Percentiles rank a stretch among this genome's conserved stretches.
Conservation (phyloP, 64 coral and sea anemone genomes). For the Orbicella faveolata region DNA sequence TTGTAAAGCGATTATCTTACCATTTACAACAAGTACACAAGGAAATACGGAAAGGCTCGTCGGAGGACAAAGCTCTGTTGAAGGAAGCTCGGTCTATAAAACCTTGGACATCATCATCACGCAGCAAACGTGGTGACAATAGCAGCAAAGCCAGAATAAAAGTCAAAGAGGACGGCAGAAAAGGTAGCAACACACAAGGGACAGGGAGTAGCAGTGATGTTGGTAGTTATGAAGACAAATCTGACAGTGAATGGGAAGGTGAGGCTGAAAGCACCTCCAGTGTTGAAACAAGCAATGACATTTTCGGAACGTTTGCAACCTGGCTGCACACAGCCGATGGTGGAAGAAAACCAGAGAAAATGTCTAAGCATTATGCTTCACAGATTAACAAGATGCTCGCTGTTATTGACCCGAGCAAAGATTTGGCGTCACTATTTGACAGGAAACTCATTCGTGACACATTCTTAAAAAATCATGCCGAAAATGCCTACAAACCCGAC, state of each 20-base stretch:
- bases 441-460: neutral
- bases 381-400: neutral
- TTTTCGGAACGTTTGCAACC: neutral
- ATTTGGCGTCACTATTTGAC: neutral
- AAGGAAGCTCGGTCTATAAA: neutral
- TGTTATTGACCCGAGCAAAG: neutral
- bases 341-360: neutral
- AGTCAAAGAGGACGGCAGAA: no score
- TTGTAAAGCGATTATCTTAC: constrained; percentile 17
- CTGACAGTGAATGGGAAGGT: no score
- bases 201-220: no score
- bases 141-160: no score
- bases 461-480: neutral
- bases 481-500: neutral
- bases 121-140: no score
- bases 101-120: neutral
- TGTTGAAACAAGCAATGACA: neutral
- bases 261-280: no score
- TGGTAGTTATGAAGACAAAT: no score
- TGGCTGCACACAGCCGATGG: constrained; percentile 17
- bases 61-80: neutral
- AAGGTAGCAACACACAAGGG: no score
- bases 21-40: constrained; percentile 39
- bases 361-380: neutral
- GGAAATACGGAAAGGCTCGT: constrained; percentile 16